Evolutionary conservation across 2,797 vertebrate species (phyloP).

Genomic region (Falco rusticolus): DNA sequence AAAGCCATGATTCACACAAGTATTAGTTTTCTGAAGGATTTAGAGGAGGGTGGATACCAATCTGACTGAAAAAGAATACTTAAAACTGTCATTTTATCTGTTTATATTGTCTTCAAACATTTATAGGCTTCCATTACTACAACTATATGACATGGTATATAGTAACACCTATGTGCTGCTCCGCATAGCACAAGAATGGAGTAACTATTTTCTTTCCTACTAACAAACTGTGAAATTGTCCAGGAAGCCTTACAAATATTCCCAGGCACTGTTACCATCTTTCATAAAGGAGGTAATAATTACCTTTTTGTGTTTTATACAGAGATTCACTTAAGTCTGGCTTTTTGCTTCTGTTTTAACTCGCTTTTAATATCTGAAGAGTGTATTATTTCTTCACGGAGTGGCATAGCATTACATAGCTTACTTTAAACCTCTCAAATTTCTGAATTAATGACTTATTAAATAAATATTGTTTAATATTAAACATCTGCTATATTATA

Average conservation of each 20-base stretch:
- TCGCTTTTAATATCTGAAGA: not conserved
- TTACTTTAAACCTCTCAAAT: not conserved
- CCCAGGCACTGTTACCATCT: not conserved
- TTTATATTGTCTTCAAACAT: not conserved
- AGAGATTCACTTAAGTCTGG: not conserved
- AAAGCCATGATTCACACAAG: not conserved
- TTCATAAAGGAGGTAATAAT: not conserved
- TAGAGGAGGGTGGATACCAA: not conserved
- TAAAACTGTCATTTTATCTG: not conserved
- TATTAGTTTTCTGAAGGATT: not conserved
- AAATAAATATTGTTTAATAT: not conserved
- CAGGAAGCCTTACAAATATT: not conserved
- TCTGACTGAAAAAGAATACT: not conserved
- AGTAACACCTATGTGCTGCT: not conserved
- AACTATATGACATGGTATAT: not conserved
- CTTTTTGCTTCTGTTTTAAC: not conserved
- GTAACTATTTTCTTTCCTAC: not conserved
- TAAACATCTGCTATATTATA: not conserved
- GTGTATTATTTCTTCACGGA: not conserved
- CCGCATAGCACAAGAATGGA: not conserved
- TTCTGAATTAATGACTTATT: not conserved
- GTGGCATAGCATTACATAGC: not conserved
- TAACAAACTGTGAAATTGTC: not conserved
- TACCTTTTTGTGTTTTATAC: not conserved
- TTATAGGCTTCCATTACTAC: not conserved